A percentile compares a stretch with the other conserved stretches of the same genome.
These are phyloP conservation scores for Spodoptera exigua DNA, from an alignment of 2,888 invertebrate species.

Conservation along the genomic window DNA sequence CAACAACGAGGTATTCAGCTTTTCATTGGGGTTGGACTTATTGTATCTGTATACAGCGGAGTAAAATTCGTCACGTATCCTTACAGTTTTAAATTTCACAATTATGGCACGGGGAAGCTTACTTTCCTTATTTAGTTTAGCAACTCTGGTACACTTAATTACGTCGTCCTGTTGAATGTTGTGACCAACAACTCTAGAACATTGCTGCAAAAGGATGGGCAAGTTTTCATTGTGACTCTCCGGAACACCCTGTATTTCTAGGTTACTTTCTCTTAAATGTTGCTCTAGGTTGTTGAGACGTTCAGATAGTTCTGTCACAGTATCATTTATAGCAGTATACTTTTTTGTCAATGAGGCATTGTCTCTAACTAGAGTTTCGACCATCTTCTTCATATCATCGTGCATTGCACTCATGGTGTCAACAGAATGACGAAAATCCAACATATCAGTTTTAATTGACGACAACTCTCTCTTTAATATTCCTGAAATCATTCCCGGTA, in stretches of 20 bases:
- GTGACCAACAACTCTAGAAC: slow-evolving; percentile 5
- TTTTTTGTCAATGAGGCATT: background rate
- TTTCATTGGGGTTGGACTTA: slow-evolving; percentile 9
- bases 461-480: slow-evolving; percentile 8
- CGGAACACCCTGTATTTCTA: slow-evolving; percentile 20
- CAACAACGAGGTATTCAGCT: slow-evolving; percentile 12
- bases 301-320: slow-evolving; percentile 1
- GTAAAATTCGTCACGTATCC: slow-evolving; percentile 9
- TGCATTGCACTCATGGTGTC: slow-evolving; percentile 5
- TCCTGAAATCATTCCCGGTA: slow-evolving; percentile 12
- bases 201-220: slow-evolving; percentile 5
- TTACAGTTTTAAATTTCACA: slow-evolving; percentile 12
- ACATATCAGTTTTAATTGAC: slow-evolving; percentile 7
- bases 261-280: slow-evolving; percentile 17
- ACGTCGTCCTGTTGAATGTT: slow-evolving; percentile 11
- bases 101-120: slow-evolving; percentile 12
- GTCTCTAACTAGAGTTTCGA: background rate
- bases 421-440: slow-evolving; percentile 10
- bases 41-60: slow-evolving; percentile 17
- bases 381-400: slow-evolving; percentile 10
- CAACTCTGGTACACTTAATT: slow-evolving; percentile 17
- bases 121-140: slow-evolving; percentile 19
- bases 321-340: background rate
- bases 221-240: slow-evolving; percentile 16
- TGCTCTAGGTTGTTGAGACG: slow-evolving; percentile 16